Conservation (phyloP, 2,113 vertebrate species). For the Campylomormyrus numenius region DNA sequence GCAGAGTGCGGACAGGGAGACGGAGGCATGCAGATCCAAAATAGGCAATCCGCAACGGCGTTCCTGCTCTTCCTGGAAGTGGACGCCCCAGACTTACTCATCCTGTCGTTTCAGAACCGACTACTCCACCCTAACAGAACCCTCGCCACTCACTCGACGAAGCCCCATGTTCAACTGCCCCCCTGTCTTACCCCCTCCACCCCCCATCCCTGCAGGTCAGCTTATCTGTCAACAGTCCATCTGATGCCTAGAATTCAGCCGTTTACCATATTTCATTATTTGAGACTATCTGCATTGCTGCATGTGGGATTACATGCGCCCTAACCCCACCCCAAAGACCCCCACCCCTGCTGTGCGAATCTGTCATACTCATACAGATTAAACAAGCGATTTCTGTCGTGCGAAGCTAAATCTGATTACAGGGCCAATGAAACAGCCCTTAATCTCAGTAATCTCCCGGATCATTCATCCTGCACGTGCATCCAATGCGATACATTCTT, state of each 20-base stretch:
- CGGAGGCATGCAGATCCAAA: neutral
- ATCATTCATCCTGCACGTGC: neutral
- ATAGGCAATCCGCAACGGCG: neutral
- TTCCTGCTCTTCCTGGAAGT: neutral
- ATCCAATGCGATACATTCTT: neutral
- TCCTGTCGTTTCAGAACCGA: neutral
- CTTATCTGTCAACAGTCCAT: neutral
- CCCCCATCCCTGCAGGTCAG: neutral
- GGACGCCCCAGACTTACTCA: neutral
- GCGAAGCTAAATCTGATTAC: conserved; percentile 4
- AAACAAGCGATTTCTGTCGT: neutral
- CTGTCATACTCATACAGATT: neutral
- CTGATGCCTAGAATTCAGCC: neutral
- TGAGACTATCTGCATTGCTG: neutral
- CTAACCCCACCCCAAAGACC: neutral
- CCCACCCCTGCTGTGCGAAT: neutral
- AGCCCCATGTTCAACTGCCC: neutral
- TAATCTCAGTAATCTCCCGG: conserved; percentile 11
- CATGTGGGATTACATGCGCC: neutral
- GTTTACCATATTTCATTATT: neutral
- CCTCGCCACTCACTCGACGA: neutral
- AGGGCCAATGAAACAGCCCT: neutral
- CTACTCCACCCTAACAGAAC: neutral
- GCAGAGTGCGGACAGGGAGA: neutral
- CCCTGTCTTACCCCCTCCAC: neutral